Conservation (phyloP, 2,113 vertebrate genomes). For the Riparia riparia region DNA sequence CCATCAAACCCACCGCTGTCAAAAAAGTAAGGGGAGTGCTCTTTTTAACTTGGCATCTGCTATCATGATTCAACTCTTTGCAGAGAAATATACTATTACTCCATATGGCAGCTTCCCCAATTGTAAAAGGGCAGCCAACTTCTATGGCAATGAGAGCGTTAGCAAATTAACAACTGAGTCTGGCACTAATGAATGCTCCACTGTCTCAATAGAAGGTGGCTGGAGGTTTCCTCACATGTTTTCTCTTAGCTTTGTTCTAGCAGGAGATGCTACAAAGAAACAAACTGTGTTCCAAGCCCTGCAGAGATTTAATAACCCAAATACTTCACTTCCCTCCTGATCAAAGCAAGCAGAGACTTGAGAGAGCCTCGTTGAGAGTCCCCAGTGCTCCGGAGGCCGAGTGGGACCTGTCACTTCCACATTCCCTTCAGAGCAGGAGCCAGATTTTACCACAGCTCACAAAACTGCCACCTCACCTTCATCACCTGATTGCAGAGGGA, state of each 20-base stretch:
- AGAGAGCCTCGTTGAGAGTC: background rate
- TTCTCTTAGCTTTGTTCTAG: constrained; percentile 46
- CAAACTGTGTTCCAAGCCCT: background rate
- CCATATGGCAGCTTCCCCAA: constrained; percentile 64
- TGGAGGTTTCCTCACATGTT: constrained; percentile 45
- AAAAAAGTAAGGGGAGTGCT: constrained; percentile 64
- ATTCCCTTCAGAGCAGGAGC: background rate
- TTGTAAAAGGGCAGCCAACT: constrained; percentile 68
- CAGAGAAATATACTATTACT: constrained; percentile 68
- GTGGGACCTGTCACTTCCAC: background rate
- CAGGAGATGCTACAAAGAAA: constrained; percentile 37
- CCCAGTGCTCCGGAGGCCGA: background rate
- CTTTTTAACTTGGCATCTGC: constrained; percentile 72
- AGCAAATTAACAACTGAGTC: constrained; percentile 55
- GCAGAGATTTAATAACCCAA: constrained; percentile 27
- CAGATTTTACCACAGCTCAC: background rate
- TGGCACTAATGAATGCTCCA: constrained; percentile 53
- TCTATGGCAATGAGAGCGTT: constrained; percentile 40
- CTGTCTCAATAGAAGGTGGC: constrained; percentile 35
- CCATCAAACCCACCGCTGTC: constrained; percentile 68
- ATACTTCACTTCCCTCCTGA: constrained; percentile 30
- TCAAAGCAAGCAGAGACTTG: constrained; percentile 11
- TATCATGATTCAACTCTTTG: constrained; percentile 69
- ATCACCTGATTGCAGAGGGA: background rate
- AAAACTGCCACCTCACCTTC: background rate